Base-by-base conservation (phyloP, 2,888 invertebrate species). In the Sesia apiformis region DNA sequence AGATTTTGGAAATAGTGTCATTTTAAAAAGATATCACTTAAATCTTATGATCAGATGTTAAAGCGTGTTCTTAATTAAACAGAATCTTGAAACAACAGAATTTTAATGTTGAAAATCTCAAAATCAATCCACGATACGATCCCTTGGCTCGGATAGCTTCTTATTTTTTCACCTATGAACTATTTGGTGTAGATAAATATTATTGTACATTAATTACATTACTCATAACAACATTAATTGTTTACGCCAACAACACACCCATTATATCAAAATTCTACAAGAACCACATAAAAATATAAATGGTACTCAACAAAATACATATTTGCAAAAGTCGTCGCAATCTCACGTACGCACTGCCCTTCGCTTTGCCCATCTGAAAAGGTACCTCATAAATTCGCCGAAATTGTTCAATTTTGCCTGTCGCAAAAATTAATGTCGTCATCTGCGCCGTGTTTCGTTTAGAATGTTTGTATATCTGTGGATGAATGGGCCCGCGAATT, bases 371-470 rank as follows among this genome's bases (percentile, higher is more conserved):
- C 46, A 46, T 46, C 46, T 23, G 8, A 50, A 50, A 50, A 50
- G 50, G 50, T 50, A 52, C 54, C 55, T 53, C 60, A 55, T 58
- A 60, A 60, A 59, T 60, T 58, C 57, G 56, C 51, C 57, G 7
- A 43, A 54, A 59, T 60, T 58, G 60, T 58, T 57, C 57, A 60
- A 61, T 61, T 61, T 61, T 56, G 55, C 52, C 56, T 59, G 58
- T 60, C 61, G 55, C 57, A 56, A 55, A 61, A 59, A 61, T 55
- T 59, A 60, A 63, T 60, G 60, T 43, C 54, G 54, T 52, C 58
- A 56, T 60, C 57, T 58, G 54, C 52, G 52, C 54, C 46, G 54
- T 54, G 53, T 56, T 56, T 52, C 53, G 55, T 52, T 53, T 52
- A 40, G 51, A 46, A 46, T 46, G 46, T 46, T 46, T 46, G 46